Base-by-base conservation (phyloP, 2,113 vertebrate species). In the Amazona vittata region DNA sequence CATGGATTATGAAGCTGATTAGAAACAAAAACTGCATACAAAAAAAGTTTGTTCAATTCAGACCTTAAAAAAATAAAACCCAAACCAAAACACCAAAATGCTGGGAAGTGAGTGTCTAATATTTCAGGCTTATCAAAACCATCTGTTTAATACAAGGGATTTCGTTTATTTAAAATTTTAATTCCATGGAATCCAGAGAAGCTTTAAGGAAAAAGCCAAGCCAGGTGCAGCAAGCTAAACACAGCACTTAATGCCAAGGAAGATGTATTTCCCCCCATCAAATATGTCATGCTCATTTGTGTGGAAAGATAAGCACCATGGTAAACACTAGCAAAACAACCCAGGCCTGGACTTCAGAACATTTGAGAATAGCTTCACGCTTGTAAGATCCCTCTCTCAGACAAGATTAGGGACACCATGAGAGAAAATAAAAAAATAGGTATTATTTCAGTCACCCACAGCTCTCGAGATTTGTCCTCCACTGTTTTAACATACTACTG, bases 331-430 rank as follows among this genome's bases (percentile, higher is more conserved):
- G 22, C 9, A 55, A 67, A 67, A 31, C 35, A 82, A 4, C 4
- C 6, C 39, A 73, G 26, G 4, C 15, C 8, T 77, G 17, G 33
- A 67, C 22, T 15, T 77, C 13, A 50, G 19, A 60, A 68, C 1
- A 15, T n/a, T 31, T 78, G 28, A 78, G 16, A 63, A 63, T 5
- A 87, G 6, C 7, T 90, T 80, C 17, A 50, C 4, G 15, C 18
- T 62, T 41, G 11, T 8, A 62, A 93, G 84, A 44, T 18, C 6
- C 20, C 50, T 50, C 41, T 86, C 37, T 33, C 46, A 39, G 25
- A 35, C 0, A 0, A 67, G 29, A 39, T 22, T 33, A 71, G 11
- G 15, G 8, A 50, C 43, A 46, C 6, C 8, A 17, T 6, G 4
- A 91, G 7, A 39, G 46, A 89, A 79, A 24, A 35, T 59, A 15